These are phyloP conservation scores for Chamaedrilus cognettii DNA, from an alignment of 2,888 invertebrate genomes.

Conservation along the genomic window DNA sequence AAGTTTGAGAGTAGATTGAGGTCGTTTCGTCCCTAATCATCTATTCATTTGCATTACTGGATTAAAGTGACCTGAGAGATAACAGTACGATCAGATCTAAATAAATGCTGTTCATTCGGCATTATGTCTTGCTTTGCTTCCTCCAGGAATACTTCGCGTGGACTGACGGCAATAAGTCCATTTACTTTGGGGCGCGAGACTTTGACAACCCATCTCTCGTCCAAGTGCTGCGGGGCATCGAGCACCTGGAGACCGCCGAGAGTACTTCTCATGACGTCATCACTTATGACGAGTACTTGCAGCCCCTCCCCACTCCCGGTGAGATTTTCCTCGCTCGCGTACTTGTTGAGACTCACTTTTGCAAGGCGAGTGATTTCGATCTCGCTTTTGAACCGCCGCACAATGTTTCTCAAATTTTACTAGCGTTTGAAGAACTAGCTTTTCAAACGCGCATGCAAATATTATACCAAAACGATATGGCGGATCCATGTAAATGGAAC, in stretches of 20 bases:
- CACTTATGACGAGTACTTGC: slow-evolving; percentile 23
- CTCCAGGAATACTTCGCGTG: slow-evolving; percentile 27
- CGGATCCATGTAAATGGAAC: no score
- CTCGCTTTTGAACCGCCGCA: neutral
- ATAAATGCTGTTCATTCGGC: no score
- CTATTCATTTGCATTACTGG: no score
- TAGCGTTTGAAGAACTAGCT: no score
- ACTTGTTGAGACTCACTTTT: no score
- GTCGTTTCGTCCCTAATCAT: no score
- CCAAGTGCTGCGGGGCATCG: slow-evolving; percentile 10
- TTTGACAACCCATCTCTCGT: slow-evolving; percentile 2
- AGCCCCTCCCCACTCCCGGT: slow-evolving; percentile 21
- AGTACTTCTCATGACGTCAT: slow-evolving; percentile 29
- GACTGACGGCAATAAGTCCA: slow-evolving; percentile 22
- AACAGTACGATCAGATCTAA: neutral
- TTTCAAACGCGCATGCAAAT: no score
- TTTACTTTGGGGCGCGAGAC: slow-evolving; percentile 16
- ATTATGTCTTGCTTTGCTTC: neutral
- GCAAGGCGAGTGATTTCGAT: no score
- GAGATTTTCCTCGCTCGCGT: neutral
- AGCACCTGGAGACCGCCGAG: slow-evolving; percentile 7
- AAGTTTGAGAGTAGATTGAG: no score
- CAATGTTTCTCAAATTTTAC: no score
- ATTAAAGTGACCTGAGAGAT: neutral
- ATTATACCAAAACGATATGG: no score